Base-by-base conservation (phyloP, 2,113 vertebrate species). In the Enhydra lutris region DNA sequence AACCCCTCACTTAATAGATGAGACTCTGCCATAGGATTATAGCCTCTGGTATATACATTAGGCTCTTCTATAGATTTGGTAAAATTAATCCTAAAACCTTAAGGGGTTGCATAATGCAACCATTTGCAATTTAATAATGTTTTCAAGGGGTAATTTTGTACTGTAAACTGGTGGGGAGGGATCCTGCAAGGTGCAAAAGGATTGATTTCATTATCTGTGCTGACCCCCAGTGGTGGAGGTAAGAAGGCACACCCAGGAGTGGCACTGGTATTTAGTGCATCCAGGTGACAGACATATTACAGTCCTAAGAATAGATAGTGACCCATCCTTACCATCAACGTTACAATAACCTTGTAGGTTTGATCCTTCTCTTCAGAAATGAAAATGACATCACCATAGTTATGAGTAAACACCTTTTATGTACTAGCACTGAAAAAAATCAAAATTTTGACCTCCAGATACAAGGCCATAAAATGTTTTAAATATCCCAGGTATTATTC, bases 181-280 rank as follows among this genome's bases (percentile, higher is more conserved):
- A 24, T 26, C 65, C 65, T n/a, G 26, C 26, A 1, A 39, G 11
- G 5, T 6, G 7, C 36, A 3, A 74, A 4, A 0, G 23, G 8
- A 13, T 26, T 80, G 34, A 96, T 97, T 97, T 85, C 24, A 14
- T 96, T 97, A 78, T 74, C 98, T 98, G 83, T 98, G 97, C 97
- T 98, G 98, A 97, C 98, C 96, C 94, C 98, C 26, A 52, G 97
- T 98, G 98, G 98, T 78, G 2, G 52, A 55, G 15, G 61, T 24
- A 52, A 50, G 92, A 85, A 57, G 47, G 52, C 6, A 83, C 91
- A 93, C 2, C n/a, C 12, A 36, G 17, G 1, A 4, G 4, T 2
- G 26, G 4, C 26, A 3, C 39, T 8, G 6, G 11, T 21, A 7
- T 76, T 76, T 13, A 7, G 1, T 23, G 11, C 20, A 0, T 36